These are phyloP conservation scores for Drosophila persimilis DNA, from an alignment of 1,140 invertebrate species.

Conservation along the genomic window DNA sequence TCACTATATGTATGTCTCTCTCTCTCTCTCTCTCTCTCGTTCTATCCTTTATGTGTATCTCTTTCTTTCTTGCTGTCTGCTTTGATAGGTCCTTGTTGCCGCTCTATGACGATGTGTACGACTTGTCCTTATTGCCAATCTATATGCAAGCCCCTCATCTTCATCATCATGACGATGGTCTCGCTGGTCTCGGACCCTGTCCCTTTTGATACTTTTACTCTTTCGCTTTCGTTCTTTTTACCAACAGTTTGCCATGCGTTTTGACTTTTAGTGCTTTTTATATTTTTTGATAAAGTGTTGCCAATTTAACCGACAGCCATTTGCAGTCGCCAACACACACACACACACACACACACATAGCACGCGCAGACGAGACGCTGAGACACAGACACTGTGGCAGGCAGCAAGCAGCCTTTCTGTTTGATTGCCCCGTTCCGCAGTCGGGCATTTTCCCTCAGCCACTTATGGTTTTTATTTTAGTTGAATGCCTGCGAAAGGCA, in stretches of 20 bases:
- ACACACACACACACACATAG: slow-evolving; percentile 12
- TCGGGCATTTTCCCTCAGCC: slow-evolving; percentile 25
- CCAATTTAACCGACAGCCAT: slow-evolving; percentile 80
- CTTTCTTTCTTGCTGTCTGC: slow-evolving; percentile 8
- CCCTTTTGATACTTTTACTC: slow-evolving; percentile 24
- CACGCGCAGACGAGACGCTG: slow-evolving; percentile 5
- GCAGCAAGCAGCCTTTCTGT: slow-evolving; percentile 67
- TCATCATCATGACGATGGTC: slow-evolving; percentile 33
- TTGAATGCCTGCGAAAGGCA: slow-evolving; percentile 40
- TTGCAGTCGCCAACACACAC: slow-evolving; percentile 43
- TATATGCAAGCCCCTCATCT: slow-evolving; percentile 64
- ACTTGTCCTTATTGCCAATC: slow-evolving; percentile 79
- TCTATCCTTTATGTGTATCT: neutral
- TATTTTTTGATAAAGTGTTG: slow-evolving; percentile 82
- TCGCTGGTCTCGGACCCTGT: slow-evolving; percentile 19
- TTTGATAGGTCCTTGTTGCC: slow-evolving; percentile 34
- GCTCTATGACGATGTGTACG: slow-evolving; percentile 60
- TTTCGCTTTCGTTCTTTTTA: slow-evolving; percentile 29
- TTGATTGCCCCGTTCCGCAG: slow-evolving; percentile 64
- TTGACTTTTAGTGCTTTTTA: slow-evolving; percentile 80
- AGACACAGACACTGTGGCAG: slow-evolving; percentile 38
- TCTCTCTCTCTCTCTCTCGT: neutral
- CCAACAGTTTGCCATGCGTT: slow-evolving; percentile 63
- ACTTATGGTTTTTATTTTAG: slow-evolving; percentile 78
- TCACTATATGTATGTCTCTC: too few relatives aligned